Percentiles rank a stretch among this genome's conserved stretches.
phyloP scores from a whole-genome alignment of 35 echinoderm and acorn worm species.

The Anneissia japonica region DNA sequence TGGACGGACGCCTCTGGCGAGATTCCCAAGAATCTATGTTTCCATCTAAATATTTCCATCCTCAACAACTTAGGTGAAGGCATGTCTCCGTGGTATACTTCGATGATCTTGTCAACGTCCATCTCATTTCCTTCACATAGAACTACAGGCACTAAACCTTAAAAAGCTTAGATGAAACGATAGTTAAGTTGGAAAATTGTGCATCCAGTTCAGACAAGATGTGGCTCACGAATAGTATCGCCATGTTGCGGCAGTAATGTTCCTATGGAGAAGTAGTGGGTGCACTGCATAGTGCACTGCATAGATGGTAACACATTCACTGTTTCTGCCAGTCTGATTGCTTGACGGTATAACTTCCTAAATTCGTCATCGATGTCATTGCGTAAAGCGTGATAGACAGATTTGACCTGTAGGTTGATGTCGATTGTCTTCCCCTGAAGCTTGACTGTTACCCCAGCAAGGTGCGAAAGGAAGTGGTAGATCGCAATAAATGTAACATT shows the following conservation, averaged over 20 bases:
- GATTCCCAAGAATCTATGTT: not conserved
- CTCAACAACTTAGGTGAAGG: not conserved
- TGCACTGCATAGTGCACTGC: not conserved
- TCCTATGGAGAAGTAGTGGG: not conserved
- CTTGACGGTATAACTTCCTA: not conserved
- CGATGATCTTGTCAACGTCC: slow-evolving; percentile 11
- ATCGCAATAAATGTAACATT: slow-evolving; percentile 1
- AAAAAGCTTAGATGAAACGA: not conserved
- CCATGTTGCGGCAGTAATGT: slow-evolving; percentile 14
- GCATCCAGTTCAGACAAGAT: not conserved
- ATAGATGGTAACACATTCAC: not conserved
- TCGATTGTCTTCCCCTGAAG: slow-evolving; percentile 8
- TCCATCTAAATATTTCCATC: slow-evolving; percentile 9
- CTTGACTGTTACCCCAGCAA: slow-evolving; percentile 11
- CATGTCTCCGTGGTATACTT: slow-evolving; percentile 1
- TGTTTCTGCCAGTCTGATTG: slow-evolving; percentile 8
- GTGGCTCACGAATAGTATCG: slow-evolving; percentile 9
- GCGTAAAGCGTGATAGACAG: not conserved
- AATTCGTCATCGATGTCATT: slow-evolving; percentile 9
- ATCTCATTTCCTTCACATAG: not conserved
- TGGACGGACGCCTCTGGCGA: not conserved
- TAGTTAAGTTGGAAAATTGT: slow-evolving; percentile 6
- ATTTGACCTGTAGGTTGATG: slow-evolving; percentile 1
- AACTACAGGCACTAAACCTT: slow-evolving; percentile 6
- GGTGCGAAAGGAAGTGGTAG: slow-evolving; percentile 29